Conservation (phyloP, 1,140 invertebrate species). For the Macrobrachium nipponense region DNA sequence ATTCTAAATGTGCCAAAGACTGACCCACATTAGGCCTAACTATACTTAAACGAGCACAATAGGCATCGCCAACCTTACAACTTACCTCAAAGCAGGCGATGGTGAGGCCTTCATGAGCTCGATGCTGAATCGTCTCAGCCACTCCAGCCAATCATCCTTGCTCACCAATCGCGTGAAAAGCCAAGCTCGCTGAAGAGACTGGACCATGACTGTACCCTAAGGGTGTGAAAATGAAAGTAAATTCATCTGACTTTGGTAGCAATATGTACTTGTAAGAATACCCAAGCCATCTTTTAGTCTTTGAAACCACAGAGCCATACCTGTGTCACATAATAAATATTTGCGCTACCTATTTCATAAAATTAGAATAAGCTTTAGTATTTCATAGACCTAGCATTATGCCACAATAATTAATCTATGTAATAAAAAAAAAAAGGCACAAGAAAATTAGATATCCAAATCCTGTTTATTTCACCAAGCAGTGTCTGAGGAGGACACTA, state of each 20-base stretch:
- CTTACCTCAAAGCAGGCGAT: constrained; percentile 84
- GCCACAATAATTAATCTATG: too few species aligned
- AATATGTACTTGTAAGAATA: not conserved
- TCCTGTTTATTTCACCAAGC: not conserved
- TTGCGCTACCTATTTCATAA: too few species aligned
- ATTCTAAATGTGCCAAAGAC: not conserved
- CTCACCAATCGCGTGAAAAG: constrained; percentile 89
- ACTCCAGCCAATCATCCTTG: constrained; percentile 99
- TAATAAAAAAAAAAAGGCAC: too few species aligned
- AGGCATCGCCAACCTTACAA: not conserved
- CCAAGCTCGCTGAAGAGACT: constrained; percentile 89
- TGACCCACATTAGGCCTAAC: not conserved
- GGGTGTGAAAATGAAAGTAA: not conserved
- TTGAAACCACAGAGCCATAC: too few species aligned
- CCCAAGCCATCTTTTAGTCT: too few species aligned
- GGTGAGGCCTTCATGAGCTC: constrained; percentile 96
- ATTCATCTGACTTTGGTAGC: not conserved
- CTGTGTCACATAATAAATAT: too few species aligned
- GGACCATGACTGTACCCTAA: constrained; percentile 75
- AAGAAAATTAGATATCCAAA: not conserved
- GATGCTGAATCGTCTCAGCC: constrained; percentile 90
- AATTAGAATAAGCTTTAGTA: too few species aligned
- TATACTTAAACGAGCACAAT: not conserved
- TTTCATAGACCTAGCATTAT: too few species aligned
- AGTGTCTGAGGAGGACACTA: too few species aligned